Percentiles rank a stretch among this genome's conserved stretches.
phyloP scores from a whole-genome alignment of 2,797 vertebrate genomes.

The Urophycis tenuis region DNA sequence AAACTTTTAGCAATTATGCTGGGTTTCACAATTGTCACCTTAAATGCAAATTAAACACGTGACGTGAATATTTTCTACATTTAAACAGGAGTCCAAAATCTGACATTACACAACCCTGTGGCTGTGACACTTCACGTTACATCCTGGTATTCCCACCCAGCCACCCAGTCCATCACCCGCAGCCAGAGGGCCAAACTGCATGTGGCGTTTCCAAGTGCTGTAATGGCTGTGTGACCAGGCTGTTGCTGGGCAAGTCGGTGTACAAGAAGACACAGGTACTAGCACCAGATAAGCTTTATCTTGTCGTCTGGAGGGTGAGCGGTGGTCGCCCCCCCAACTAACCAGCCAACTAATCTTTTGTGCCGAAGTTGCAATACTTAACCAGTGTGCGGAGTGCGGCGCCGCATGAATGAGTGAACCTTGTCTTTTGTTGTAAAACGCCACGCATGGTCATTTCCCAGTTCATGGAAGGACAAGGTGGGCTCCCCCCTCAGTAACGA shows the following conservation, averaged over 20 bases:
- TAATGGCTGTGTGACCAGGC: slow-evolving; percentile 61
- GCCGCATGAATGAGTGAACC: slow-evolving; percentile 29
- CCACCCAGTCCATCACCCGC: slow-evolving; percentile 55
- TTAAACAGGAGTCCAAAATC: neutral
- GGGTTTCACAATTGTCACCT: slow-evolving; percentile 32
- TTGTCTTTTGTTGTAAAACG: slow-evolving; percentile 50
- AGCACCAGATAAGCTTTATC: slow-evolving; percentile 36
- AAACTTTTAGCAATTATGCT: neutral
- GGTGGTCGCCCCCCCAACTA: neutral
- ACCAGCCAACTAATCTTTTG: neutral
- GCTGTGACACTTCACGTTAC: slow-evolving; percentile 51
- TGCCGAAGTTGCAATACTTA: slow-evolving; percentile 48
- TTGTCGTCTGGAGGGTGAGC: slow-evolving; percentile 22
- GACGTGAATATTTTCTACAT: neutral
- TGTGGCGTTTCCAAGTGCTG: slow-evolving; percentile 61
- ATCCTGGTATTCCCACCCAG: slow-evolving; percentile 63
- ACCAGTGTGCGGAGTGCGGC: slow-evolving; percentile 12
- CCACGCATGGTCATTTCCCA: slow-evolving; percentile 47
- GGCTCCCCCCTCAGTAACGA: slow-evolving; percentile 38
- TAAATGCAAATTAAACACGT: neutral
- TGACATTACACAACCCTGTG: neutral
- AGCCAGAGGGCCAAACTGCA: slow-evolving; percentile 63
- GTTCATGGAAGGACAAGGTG: slow-evolving; percentile 53
- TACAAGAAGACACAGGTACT: slow-evolving; percentile 57
- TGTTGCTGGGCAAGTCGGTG: slow-evolving; percentile 65